Conservation (phyloP, 2,797 vertebrate species). For the Netta rufina region DNA sequence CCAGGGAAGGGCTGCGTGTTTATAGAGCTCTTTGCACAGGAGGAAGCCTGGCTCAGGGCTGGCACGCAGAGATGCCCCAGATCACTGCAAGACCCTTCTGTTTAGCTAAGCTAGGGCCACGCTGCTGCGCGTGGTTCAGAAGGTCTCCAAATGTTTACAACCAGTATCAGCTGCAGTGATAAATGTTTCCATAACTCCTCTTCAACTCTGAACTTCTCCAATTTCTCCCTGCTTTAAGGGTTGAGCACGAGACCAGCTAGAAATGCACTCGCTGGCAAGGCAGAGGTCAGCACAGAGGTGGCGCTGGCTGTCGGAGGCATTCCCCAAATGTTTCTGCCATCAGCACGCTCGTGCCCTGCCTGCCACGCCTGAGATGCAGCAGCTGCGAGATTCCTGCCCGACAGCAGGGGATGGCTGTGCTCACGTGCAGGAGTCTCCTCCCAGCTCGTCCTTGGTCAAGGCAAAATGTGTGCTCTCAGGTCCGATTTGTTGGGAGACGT, state of each 20-base stretch:
- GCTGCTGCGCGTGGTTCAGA: constrained; percentile 9
- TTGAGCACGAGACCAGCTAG: background rate
- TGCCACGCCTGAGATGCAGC: constrained; percentile 5
- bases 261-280: background rate
- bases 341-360: background rate
- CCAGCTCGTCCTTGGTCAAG: background rate
- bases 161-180: background rate
- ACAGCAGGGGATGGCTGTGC: background rate
- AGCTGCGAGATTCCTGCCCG: constrained; percentile 31
- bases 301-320: background rate
- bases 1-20: background rate
- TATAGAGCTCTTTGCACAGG: background rate
- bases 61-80: constrained; percentile 1
- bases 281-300: constrained; percentile 40
- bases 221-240: background rate
- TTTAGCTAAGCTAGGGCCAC: background rate
- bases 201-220: constrained; percentile 44
- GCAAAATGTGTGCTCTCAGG: background rate
- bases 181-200: constrained; percentile 39
- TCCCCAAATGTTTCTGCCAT: constrained; percentile 40
- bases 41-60: constrained; percentile 4
- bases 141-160: constrained; percentile 51
- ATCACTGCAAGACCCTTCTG: background rate
- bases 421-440: background rate
- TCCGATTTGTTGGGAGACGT: background rate